A percentile compares a stretch with the other conserved stretches of the same genome.
Conservation (phyloP, 2,113 vertebrate species). For the Panurus biarmicus region DNA sequence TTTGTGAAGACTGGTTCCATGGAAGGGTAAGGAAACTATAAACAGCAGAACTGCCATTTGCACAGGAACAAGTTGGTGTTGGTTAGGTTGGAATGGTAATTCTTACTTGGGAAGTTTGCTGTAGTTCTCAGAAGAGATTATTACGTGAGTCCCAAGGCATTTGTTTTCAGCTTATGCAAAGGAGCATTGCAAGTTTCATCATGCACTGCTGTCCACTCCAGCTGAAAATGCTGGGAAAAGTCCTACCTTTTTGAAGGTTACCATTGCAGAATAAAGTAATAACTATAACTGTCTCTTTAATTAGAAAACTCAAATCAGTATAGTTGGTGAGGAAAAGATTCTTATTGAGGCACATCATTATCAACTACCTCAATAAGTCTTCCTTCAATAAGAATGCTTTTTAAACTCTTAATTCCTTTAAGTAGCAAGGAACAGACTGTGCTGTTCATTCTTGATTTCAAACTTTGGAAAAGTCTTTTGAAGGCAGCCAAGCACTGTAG, state of each 20-base stretch:
- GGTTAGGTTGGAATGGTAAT: neutral
- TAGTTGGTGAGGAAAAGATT: neutral
- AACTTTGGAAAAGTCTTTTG: neutral
- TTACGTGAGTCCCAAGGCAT: neutral
- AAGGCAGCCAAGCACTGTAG: neutral
- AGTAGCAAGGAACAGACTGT: neutral
- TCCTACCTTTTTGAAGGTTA: neutral
- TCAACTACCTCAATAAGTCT: neutral
- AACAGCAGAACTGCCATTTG: neutral
- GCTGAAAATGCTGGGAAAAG: neutral
- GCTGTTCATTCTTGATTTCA: neutral
- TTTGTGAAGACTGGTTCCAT: slow-evolving; percentile 98
- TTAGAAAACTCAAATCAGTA: neutral
- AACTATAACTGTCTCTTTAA: neutral
- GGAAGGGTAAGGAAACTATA: slow-evolving; percentile 76
- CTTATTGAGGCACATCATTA: neutral
- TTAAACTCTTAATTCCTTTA: neutral
- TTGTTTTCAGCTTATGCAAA: neutral
- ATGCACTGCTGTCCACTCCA: neutral
- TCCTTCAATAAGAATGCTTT: neutral
- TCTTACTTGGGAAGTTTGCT: neutral
- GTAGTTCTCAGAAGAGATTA: neutral
- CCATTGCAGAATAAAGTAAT: neutral
- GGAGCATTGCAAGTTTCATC: neutral
- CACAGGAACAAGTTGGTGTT: neutral